Conservation (phyloP, 1,140 invertebrate species). For the Sycophaga agraensis region DNA sequence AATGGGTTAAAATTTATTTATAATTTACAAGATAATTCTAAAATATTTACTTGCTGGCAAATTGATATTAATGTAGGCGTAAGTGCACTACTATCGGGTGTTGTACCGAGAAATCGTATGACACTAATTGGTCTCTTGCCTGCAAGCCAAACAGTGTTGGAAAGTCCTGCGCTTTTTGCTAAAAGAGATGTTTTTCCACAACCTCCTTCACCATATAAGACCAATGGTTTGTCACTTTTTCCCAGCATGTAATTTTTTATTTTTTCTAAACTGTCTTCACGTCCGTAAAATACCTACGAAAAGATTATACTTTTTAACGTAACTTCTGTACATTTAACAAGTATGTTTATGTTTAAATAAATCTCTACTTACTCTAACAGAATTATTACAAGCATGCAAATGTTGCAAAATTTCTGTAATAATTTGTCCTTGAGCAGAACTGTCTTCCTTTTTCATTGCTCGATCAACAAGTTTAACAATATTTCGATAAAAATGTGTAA, state of each 20-base stretch:
- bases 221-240: constrained; percentile 82
- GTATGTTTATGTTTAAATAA: not conserved
- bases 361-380: constrained; percentile 69
- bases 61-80: constrained; percentile 93
- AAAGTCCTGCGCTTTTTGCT: constrained; percentile 87
- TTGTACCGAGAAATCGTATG: constrained; percentile 93
- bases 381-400: constrained; percentile 93
- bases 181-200: constrained; percentile 97
- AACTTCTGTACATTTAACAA: too few relatives aligned
- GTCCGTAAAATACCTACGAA: constrained; percentile 85
- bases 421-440: constrained; percentile 89
- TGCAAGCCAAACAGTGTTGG: constrained; percentile 70
- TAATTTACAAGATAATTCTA: not conserved
- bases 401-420: constrained; percentile 96
- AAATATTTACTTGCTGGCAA: constrained; percentile 72
- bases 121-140: constrained; percentile 81
- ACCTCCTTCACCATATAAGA: constrained; percentile 94
- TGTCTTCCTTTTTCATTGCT: constrained; percentile 94
- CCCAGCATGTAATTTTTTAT: constrained; percentile 87
- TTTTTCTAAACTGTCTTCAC: constrained; percentile 81
- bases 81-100: constrained; percentile 92
- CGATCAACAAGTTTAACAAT: constrained; percentile 90
- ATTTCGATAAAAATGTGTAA: constrained; percentile 91
- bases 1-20: too few relatives aligned
- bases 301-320: too few relatives aligned